phyloP scores from a whole-genome alignment of 2,113 vertebrate species.

The Sebastes schlegelii region DNA sequence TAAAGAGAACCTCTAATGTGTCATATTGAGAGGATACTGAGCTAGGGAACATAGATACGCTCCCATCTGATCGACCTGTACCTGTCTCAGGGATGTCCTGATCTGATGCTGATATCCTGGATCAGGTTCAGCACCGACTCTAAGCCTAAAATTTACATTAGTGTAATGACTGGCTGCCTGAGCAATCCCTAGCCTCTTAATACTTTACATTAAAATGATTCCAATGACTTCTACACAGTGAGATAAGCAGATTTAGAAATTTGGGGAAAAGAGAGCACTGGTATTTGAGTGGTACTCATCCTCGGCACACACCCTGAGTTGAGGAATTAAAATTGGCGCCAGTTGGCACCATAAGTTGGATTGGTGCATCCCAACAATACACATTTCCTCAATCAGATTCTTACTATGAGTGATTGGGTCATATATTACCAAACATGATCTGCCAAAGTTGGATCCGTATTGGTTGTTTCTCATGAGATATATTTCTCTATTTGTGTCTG shows the following conservation, averaged over 20 bases:
- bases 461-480: background rate
- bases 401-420: background rate
- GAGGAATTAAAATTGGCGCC: background rate
- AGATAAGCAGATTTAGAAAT: background rate
- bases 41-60: too few species aligned
- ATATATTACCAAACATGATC: background rate
- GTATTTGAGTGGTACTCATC: background rate
- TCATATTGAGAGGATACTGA: too few species aligned
- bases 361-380: background rate
- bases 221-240: background rate
- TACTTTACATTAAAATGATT: background rate
- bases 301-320: background rate
- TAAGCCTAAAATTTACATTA: background rate
- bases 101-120: background rate
- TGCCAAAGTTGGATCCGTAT: background rate
- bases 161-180: too few species aligned
- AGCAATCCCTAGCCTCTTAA: too few species aligned
- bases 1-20: too few species aligned
- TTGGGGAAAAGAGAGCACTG: background rate
- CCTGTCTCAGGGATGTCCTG: too few species aligned
- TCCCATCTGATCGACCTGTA: too few species aligned
- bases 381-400: conserved; percentile 12
- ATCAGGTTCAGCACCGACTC: background rate
- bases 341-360: background rate
- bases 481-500: background rate